Conservation (phyloP, 2,888 invertebrate species). For the Trileptium ribeirensis region DNA sequence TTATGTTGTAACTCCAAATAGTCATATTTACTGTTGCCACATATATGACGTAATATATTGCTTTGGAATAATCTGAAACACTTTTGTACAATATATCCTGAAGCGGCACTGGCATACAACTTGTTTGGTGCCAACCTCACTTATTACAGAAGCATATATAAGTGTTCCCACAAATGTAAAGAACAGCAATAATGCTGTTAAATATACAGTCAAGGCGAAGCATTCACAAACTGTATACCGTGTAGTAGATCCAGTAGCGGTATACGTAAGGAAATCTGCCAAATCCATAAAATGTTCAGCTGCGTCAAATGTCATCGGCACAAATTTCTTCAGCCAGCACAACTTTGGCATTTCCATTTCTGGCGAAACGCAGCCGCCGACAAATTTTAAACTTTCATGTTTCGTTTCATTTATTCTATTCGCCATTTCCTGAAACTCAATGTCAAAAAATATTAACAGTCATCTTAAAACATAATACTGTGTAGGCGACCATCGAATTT, state of each 20-base stretch:
- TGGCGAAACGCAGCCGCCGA: slow-evolving; percentile 84
- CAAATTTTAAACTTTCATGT: slow-evolving; percentile 71
- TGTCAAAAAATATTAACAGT: too few relatives aligned
- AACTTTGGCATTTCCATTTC: slow-evolving; percentile 95
- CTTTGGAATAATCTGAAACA: too few relatives aligned
- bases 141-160: too few relatives aligned
- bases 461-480: too few relatives aligned
- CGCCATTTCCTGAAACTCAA: slow-evolving; percentile 62
- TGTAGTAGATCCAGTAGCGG: slow-evolving; percentile 68
- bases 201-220: too few relatives aligned
- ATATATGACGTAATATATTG: too few relatives aligned
- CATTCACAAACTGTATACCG: slow-evolving; percentile 58
- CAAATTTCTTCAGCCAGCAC: slow-evolving; percentile 72
- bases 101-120: too few relatives aligned
- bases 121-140: too few relatives aligned
- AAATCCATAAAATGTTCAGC: slow-evolving; percentile 66
- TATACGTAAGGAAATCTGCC: slow-evolving; percentile 88
- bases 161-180: background rate
- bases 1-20: too few relatives aligned
- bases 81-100: too few relatives aligned
- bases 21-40: too few relatives aligned
- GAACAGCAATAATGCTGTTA: background rate
- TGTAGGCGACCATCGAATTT: too few relatives aligned
- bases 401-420: slow-evolving; percentile 67
- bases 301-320: slow-evolving; percentile 27